Base-by-base conservation (phyloP, 2,797 vertebrate genomes). In the Cetoscarus ocellatus region DNA sequence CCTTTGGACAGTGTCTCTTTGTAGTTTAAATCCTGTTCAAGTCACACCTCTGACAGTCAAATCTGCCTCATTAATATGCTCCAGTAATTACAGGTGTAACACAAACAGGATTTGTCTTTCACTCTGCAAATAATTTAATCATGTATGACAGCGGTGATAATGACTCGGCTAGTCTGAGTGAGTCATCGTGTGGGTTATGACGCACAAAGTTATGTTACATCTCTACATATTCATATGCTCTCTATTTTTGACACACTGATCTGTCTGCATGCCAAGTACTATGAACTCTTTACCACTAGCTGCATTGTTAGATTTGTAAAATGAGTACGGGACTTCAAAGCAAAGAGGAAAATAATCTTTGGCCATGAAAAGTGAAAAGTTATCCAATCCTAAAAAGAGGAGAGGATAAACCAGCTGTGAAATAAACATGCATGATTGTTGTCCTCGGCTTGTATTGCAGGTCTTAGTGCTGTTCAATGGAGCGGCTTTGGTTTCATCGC, bases 121-220 rank as follows among this genome's bases (percentile, higher is more conserved):
- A 9, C 4, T 19, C 7, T 53, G 6, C 17, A 76, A 61, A 40
- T 35, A 62, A 72, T 52, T 59, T 11, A 69, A 19, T 53, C 52
- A 12, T 10, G 43, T 39, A 18, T 3, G 34, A 44, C 48, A 35
- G 42, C 57, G 17, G 18, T 15, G 45, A 70, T 61, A 57, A 70
- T 75, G 61, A 70, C 55, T 75, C 66, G 60, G 34, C 27, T 72
- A 45, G 77, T 79, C 65, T 50, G 15, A 52, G 44, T 54, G 54
- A 70, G 38, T 75, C 55, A 70, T 9, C 43, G 27, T 34, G 12
- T 61, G 8, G 19, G 35, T 61, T 47, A 8, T 50, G 45, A 48
- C 3, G 15, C 55, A 49, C 45, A 48, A 6, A n/a, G 44, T 56
- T 45, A 50, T 47, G 35, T n/a, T 54, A n/a, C 44, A 62, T 53